These are phyloP conservation scores for Planiliza haematocheilus DNA, from an alignment of 2,113 vertebrate genomes.

Conservation along the genomic window DNA sequence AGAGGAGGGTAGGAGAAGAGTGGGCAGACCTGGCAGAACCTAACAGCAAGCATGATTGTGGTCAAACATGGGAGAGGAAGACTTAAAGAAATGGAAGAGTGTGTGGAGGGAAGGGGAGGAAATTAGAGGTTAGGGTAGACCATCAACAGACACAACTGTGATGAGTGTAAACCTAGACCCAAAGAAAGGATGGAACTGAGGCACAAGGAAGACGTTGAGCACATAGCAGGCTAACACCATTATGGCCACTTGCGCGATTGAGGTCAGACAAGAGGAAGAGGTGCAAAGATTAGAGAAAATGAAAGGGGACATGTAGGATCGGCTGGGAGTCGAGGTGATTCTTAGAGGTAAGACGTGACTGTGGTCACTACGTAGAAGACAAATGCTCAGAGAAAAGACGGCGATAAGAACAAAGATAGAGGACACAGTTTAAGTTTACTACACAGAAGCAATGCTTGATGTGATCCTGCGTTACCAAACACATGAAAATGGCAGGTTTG, in stretches of 20 bases:
- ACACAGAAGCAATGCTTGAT: not conserved
- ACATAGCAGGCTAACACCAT: constrained; percentile 10
- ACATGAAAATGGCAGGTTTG: not conserved
- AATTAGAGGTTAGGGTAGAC: constrained; percentile 35
- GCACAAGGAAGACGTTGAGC: not conserved
- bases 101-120: not conserved
- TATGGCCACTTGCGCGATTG: constrained; percentile 29
- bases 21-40: not conserved
- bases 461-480: too few species aligned
- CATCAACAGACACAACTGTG: constrained; percentile 8
- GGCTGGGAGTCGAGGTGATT: not conserved
- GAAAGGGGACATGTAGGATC: constrained; percentile 24
- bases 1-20: constrained; percentile 4
- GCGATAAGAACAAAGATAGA: not conserved
- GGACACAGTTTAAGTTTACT: not conserved
- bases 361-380: not conserved
- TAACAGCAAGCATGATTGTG: constrained; percentile 35
- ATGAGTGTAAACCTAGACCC: constrained; percentile 9
- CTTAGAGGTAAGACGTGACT: not conserved
- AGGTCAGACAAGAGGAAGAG: constrained; percentile 40
- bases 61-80: constrained; percentile 27
- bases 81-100: not conserved
- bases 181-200: not conserved
- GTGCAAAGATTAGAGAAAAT: constrained; percentile 43
- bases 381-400: not conserved